Base-by-base conservation (phyloP, 2,888 invertebrate species). In the Glaucopsyche alexis region DNA sequence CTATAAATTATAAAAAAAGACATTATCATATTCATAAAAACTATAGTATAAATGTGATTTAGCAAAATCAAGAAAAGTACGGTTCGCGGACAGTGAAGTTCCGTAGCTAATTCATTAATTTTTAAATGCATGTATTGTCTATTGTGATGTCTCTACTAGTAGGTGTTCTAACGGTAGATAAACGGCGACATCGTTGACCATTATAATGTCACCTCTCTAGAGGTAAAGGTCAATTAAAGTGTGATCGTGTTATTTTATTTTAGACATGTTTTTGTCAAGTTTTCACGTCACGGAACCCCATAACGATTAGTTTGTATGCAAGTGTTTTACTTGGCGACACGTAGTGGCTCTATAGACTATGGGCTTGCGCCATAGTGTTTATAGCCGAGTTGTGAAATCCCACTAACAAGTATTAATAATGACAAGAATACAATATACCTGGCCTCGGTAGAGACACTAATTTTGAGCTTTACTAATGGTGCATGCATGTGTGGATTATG, bases 371-470 rank as follows among this genome's bases (percentile, higher is more conserved):
- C 78, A 77, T 69, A 74, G 49, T 66, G 71, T 75, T 77, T 74
- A 77, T 74, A 75, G 70, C 69, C 64, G 49, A 67, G 73, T 78
- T 78, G 74, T 76, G 71, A 70, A 75, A 78, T 49, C 55, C 60
- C 67, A 74, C 71, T 75, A 76, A 77, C 77, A 81, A 78, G 79
- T 81, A 83, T 80, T 81, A 79, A 78, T 80, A 76, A 77, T 77
- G 77, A 78, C 78, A 78, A 75, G 74, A 77, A 75, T 74, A 72
- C 71, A 67, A 69, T 74, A 66, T 50, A 64, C 52, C 52, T 55
- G 66, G 67, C 67, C 72, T 67, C 69, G 47, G 47, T 67, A 9
- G 47, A 69, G 40, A 66, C 69, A 29, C 69, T 69, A 47, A 69
- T 69, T 69, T 69, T 69, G 49, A 49, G 66, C 40, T 40, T 69